Conservation (phyloP, 2,113 vertebrate genomes). For the Pluvianellus socialis region DNA sequence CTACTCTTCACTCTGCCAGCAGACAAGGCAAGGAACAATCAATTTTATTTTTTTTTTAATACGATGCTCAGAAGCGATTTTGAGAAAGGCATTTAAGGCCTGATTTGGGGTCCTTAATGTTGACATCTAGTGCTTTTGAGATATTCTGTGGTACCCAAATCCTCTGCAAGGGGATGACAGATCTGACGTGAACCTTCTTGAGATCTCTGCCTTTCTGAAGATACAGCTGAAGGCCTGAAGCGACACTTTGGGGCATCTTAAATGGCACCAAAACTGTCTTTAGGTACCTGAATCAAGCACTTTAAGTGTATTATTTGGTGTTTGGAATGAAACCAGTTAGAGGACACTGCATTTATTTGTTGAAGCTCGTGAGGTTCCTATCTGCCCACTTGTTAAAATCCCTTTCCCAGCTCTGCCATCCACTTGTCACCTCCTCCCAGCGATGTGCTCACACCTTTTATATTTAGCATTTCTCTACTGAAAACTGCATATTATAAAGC, state of each 20-base stretch:
- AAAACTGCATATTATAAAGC: background rate
- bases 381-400: background rate
- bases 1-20: background rate
- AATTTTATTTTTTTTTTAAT: background rate
- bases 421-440: background rate
- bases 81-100: background rate
- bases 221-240: background rate
- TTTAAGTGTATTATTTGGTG: background rate
- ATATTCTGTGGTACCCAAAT: background rate
- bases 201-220: background rate
- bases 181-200: background rate
- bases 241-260: background rate
- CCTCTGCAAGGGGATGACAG: background rate
- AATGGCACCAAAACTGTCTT: background rate
- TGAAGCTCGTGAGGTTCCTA: background rate
- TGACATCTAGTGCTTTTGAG: background rate
- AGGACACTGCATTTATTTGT: background rate
- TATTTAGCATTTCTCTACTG: conserved; percentile 1
- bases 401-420: background rate
- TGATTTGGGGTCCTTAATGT: background rate
- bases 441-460: background rate
- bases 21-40: background rate
- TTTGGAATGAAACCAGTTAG: background rate
- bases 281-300: background rate
- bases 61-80: background rate